Evolutionary conservation across 2,888 invertebrate genomes (phyloP), one percentile per base, ranked within the genome.

Genomic region (Epinotia demarniana): DNA sequence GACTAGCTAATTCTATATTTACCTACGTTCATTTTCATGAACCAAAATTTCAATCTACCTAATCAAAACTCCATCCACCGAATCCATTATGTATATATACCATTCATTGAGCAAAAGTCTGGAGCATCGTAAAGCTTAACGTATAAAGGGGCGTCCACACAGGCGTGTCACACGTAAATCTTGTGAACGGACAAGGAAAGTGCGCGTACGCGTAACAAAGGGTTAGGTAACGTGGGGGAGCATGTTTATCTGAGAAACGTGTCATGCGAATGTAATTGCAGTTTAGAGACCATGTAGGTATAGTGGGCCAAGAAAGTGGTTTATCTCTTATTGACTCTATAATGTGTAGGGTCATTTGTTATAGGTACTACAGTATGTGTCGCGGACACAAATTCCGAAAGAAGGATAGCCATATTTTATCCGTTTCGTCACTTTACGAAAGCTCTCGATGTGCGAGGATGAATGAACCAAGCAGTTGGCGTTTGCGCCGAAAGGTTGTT

Each of bases 141-240:
- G 33, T 27, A 60, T 72, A 46, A 60, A 72, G 72, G 72, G 81
- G 83, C 81, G 81, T 78, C 77, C 61, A n/a, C 64, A 71, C 70
- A 79, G 86, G 87, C 83, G 87, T 83, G 83, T 84, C 83, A 81
- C 71, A 73, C 82, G 82, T 87, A 86, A 87, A 87, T 87, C 83
- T 81, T 77, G 58, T 80, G 83, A 85, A 85, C 81, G 81, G 82
- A 81, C 81, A 82, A 84, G 80, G 83, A 83, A 83, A 85, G 82
- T 84, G 81, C 79, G 80, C 78, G 75, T 79, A 71, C 69, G 66
- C 73, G 66, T 46, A 73, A 73, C 73, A 73, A 73, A 63, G 58
- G 60, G 67, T 73, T 73, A 73, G 73, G 73, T 73, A 73, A 73
- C 66, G 33, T 33, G 49, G 64, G 72, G 72, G 64, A 58, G 66